These are phyloP conservation scores for Puma concolor DNA, from an alignment of 2,113 vertebrate genomes.

Conservation along the genomic window DNA sequence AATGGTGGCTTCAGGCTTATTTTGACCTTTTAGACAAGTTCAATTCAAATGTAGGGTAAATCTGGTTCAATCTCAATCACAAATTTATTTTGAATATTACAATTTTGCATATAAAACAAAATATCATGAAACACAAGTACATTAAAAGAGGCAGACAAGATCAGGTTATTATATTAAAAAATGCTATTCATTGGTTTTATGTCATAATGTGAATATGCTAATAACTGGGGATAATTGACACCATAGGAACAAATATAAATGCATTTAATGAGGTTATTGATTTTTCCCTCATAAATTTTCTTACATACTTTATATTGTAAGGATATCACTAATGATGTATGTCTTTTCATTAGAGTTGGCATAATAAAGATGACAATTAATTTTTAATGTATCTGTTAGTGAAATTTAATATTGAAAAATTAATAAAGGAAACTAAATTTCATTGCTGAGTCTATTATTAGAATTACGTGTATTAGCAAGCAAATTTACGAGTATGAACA, in stretches of 20 bases:
- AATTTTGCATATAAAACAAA: conserved; percentile 28
- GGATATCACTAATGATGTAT: conserved; percentile 76
- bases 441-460: conserved; percentile 71
- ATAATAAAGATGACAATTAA: conserved; percentile 79
- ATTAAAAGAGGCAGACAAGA: conserved; percentile 51
- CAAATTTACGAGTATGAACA: conserved; percentile 65
- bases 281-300: conserved; percentile 71
- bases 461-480: conserved; percentile 59
- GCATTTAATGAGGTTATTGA: conserved; percentile 69
- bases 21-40: conserved; percentile 48
- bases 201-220: conserved; percentile 52
- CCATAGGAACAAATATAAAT: conserved; percentile 68
- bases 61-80: background rate
- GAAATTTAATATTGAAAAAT: conserved; percentile 80
- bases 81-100: conserved; percentile 49
- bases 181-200: conserved; percentile 15
- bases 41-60: background rate
- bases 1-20: background rate
- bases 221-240: conserved; percentile 68
- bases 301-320: conserved; percentile 57
- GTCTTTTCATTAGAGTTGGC: conserved; percentile 73
- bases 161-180: background rate
- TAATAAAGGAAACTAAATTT: conserved; percentile 79
- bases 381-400: conserved; percentile 78
- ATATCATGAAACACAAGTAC: conserved; percentile 14